phyloP scores from a whole-genome alignment of 2,888 invertebrate genomes.

The Drosophila sordidula region DNA sequence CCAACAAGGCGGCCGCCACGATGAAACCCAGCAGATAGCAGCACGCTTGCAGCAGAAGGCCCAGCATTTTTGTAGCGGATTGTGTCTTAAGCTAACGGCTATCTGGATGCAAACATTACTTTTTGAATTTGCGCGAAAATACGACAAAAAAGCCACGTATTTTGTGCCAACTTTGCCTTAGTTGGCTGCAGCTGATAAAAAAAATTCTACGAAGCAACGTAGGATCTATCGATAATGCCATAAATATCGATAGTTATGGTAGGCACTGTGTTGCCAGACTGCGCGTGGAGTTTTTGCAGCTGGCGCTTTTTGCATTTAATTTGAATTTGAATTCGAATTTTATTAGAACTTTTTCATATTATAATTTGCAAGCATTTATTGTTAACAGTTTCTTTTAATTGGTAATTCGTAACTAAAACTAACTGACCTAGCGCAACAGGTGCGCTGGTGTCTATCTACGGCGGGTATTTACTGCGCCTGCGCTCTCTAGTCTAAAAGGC shows the following conservation, averaged over 20 bases:
- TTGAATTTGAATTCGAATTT: conserved; percentile 11
- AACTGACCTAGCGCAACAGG: conserved; percentile 65
- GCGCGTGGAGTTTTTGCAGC: no score
- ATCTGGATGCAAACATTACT: conserved; percentile 61
- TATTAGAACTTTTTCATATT: background rate
- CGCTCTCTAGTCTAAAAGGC: conserved; percentile 51
- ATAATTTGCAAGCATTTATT: background rate
- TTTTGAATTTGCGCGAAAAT: conserved; percentile 41
- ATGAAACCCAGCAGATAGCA: conserved; percentile 45
- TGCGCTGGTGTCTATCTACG: conserved; percentile 15
- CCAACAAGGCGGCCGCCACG: conserved; percentile 35
- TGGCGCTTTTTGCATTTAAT: background rate
- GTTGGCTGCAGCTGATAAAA: conserved; percentile 57
- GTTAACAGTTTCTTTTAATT: background rate
- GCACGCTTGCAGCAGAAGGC: conserved; percentile 44
- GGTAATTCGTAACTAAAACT: no score
- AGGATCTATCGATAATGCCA: conserved; percentile 18
- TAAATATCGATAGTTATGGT: conserved; percentile 28
- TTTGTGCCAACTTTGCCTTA: conserved; percentile 45
- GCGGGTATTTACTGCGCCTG: conserved; percentile 46
- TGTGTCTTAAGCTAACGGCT: conserved; percentile 26
- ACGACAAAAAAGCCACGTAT: conserved; percentile 57
- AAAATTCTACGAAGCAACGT: conserved; percentile 28
- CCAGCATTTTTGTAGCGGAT: conserved; percentile 47
- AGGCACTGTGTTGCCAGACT: conserved; percentile 28